Percentiles rank a stretch among this genome's conserved stretches.
Conservation (phyloP, 2,888 invertebrate species). For the Thereva nobilitata region DNA sequence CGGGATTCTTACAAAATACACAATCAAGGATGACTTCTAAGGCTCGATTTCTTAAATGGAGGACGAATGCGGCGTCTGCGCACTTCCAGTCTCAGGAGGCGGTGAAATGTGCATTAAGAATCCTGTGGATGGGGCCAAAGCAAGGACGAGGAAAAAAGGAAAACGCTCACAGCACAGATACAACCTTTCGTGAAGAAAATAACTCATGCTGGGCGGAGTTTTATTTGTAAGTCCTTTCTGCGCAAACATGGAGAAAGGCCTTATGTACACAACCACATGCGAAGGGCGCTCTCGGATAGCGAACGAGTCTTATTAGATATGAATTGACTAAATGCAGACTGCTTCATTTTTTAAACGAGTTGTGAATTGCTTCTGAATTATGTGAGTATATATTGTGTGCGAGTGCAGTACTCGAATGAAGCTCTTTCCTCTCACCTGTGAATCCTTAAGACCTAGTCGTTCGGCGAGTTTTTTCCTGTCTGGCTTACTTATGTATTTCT, state of each 20-base stretch:
- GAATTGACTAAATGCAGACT: conserved; percentile 7
- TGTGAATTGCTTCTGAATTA: conserved; percentile 15
- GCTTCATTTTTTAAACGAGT: conserved; percentile 15
- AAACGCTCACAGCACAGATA: conserved; percentile 7
- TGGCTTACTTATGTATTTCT: conserved; percentile 98
- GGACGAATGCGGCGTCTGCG: conserved; percentile 50
- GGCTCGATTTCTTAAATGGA: conserved; percentile 3
- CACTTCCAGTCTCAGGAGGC: conserved; percentile 51
- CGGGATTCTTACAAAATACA: no score
- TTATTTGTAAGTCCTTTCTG: conserved; percentile 44
- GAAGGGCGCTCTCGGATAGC: not conserved
- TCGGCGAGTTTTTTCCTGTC: conserved; percentile 97
- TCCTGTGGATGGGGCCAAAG: not conserved
- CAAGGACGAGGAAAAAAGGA: conserved; percentile 20
- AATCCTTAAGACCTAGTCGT: conserved; percentile 93
- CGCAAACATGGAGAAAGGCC: conserved; percentile 40
- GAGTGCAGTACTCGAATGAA: not conserved
- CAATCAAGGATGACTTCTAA: no score
- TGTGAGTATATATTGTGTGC: not conserved
- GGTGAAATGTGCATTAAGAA: conserved; percentile 35
- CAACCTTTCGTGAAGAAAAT: conserved; percentile 29
- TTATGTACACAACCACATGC: conserved; percentile 19
- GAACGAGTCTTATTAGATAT: not conserved
- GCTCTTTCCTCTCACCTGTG: conserved; percentile 73
- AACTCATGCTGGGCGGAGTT: conserved; percentile 45